These are phyloP conservation scores for Ameiurus melas DNA, from an alignment of 2,113 vertebrate species.

Conservation along the genomic window DNA sequence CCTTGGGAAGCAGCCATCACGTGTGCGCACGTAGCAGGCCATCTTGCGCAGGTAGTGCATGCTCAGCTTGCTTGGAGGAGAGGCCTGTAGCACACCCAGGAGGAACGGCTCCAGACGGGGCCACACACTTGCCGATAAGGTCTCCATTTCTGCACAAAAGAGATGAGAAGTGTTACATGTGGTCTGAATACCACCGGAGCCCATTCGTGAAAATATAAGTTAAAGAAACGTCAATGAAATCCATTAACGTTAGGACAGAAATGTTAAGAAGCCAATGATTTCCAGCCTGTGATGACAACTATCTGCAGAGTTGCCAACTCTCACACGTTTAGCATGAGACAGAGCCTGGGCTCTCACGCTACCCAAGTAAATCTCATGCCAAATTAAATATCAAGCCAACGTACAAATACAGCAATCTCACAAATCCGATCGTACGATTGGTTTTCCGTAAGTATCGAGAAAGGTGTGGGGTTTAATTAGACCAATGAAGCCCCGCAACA, in stretches of 20 bases:
- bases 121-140: constrained; percentile 78
- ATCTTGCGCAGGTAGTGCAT: constrained; percentile 91
- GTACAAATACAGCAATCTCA: no score
- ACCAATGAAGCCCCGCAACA: no score
- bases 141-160: constrained; percentile 72
- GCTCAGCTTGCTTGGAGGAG: constrained; percentile 84
- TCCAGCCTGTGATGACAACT: background rate
- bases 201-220: background rate
- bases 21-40: constrained; percentile 79
- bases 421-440: no score
- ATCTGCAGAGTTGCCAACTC: no score
- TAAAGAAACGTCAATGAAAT: background rate
- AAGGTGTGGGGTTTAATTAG: no score
- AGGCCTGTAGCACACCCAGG: constrained; percentile 80
- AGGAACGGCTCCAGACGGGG: constrained; percentile 88
- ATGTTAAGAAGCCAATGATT: background rate
- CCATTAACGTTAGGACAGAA: background rate
- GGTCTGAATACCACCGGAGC: background rate
- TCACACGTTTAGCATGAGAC: no score
- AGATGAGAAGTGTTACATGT: background rate
- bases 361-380: no score
- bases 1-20: constrained; percentile 83
- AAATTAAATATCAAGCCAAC: no score
- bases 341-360: no score
- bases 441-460: no score